phyloP scores from a whole-genome alignment of 2,888 invertebrate species.

The Limenitis arthemis region DNA sequence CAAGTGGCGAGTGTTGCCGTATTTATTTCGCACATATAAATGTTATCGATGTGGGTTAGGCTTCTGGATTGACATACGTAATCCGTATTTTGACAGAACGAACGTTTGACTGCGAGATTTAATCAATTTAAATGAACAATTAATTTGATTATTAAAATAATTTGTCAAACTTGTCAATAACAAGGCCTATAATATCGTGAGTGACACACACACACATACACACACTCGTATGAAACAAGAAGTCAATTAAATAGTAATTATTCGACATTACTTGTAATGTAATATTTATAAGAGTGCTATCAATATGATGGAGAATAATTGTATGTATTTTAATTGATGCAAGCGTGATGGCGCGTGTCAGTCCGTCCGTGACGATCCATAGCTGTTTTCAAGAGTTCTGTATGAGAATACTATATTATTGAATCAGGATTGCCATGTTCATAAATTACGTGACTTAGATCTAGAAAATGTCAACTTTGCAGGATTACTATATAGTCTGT shows the following conservation, averaged over 20 bases:
- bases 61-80: constrained; percentile 1
- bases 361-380: constrained; percentile 13
- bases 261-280: too few species aligned
- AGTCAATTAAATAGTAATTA: background rate
- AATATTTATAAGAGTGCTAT: constrained; percentile 29
- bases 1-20: constrained; percentile 20
- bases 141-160: background rate
- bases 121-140: constrained; percentile 6
- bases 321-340: constrained; percentile 50
- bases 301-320: constrained; percentile 43
- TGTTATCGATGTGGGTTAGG: constrained; percentile 10
- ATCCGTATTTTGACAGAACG: background rate
- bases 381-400: too few species aligned
- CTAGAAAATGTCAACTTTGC: too few species aligned
- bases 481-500: too few species aligned
- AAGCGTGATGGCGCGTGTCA: constrained; percentile 33
- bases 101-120: constrained; percentile 5
- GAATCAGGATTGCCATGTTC: too few species aligned
- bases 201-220: background rate
- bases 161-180: background rate
- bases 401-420: too few species aligned
- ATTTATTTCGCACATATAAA: constrained; percentile 18
- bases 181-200: background rate
- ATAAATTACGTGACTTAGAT: too few species aligned
- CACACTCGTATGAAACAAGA: background rate